Conservation (phyloP, 2,113 vertebrate species). For the Catagonus wagneri region DNA sequence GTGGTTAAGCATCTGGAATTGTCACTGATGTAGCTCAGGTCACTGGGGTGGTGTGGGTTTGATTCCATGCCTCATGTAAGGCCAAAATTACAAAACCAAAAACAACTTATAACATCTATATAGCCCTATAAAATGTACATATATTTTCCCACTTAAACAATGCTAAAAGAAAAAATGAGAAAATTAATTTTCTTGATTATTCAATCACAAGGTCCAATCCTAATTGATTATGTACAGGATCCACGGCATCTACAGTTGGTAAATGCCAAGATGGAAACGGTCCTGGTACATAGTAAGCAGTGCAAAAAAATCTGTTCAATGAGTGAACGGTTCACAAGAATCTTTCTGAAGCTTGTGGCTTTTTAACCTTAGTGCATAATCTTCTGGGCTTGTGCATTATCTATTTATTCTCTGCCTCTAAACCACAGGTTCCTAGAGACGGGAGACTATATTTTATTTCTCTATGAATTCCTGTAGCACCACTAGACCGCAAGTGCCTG, state of each 20-base stretch:
- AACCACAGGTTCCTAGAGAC: neutral
- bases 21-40: no score
- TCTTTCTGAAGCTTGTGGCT: neutral
- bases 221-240: neutral
- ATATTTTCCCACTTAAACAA: constrained; percentile 1
- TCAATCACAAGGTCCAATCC: neutral
- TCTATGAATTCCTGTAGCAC: neutral
- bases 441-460: neutral
- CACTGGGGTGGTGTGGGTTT: no score
- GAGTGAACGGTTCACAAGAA: neutral
- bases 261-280: neutral
- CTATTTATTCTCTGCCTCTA: neutral
- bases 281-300: neutral
- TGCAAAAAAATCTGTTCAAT: neutral
- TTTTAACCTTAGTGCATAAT: neutral
- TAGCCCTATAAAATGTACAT: neutral
- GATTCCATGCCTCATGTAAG: no score
- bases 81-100: neutral
- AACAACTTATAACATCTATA: neutral
- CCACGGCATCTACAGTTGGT: neutral
- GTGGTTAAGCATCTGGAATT: no score
- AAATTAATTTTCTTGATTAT: neutral
- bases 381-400: neutral
- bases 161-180: constrained; percentile 17
- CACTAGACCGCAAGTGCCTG: neutral